Percentiles rank a stretch among this genome's conserved stretches.
Conservation (phyloP, 2,888 invertebrate genomes). For the Xanthorhoe designata region DNA sequence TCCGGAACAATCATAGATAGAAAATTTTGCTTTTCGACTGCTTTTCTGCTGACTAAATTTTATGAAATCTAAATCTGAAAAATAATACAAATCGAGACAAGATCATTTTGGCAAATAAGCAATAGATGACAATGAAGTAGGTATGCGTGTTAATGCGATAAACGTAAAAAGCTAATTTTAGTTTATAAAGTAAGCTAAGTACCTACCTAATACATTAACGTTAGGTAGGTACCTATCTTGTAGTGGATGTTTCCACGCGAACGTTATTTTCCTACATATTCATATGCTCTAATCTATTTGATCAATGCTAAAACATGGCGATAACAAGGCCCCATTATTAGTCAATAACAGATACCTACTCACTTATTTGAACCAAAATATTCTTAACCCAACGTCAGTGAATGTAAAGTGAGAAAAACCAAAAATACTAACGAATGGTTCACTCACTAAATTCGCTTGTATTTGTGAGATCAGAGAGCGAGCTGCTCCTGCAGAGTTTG, state of each 20-base stretch:
- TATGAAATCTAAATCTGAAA: constrained; percentile 66
- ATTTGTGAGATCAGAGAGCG: constrained; percentile 69
- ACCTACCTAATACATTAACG: too few species aligned
- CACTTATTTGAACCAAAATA: not conserved
- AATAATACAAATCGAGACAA: constrained; percentile 11
- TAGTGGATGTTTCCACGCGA: too few species aligned
- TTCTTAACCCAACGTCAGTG: not conserved
- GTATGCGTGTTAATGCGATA: too few species aligned
- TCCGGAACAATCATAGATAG: constrained; percentile 58
- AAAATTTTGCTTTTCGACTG: constrained; percentile 40
- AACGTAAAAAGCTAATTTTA: too few species aligned
- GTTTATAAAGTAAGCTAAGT: too few species aligned
- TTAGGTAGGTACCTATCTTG: too few species aligned
- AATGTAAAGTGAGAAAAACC: not conserved
- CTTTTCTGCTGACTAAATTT: constrained; percentile 47
- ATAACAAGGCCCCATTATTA: not conserved
- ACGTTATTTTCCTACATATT: too few species aligned
- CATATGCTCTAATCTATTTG: too few species aligned
- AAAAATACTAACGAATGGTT: constrained; percentile 57
- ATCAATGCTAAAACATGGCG: too few species aligned
- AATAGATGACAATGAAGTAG: not conserved
- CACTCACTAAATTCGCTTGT: constrained; percentile 74
- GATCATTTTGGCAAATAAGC: not conserved
- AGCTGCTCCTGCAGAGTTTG: constrained; percentile 68
- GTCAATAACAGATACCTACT: not conserved